These are phyloP conservation scores for Ridgeia piscesae DNA, from an alignment of 1,140 invertebrate genomes.

Conservation along the genomic window DNA sequence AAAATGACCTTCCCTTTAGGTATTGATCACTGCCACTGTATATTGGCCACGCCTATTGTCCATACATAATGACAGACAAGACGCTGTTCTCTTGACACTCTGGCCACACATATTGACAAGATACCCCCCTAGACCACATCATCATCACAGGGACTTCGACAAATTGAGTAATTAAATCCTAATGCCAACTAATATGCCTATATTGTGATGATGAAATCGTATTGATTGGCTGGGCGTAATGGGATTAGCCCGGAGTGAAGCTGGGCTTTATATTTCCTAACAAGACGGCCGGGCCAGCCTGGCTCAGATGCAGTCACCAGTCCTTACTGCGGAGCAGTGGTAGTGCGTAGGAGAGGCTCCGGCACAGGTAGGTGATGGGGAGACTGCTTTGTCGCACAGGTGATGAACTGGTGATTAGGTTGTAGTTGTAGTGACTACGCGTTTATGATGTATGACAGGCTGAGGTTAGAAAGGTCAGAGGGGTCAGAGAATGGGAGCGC, in stretches of 20 bases:
- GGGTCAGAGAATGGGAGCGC: too few species aligned
- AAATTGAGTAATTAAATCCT: conserved; percentile 1
- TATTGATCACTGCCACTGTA: too few species aligned
- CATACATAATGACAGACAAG: too few species aligned
- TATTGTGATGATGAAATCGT: conserved; percentile 1
- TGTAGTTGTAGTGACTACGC: neutral
- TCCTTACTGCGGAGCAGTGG: neutral
- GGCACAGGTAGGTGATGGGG: neutral
- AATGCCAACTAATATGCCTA: neutral
- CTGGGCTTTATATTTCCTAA: neutral
- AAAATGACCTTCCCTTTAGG: too few species aligned
- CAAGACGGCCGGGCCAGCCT: neutral
- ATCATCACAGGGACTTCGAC: neutral
- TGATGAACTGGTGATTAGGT: neutral
- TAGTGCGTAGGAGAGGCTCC: neutral
- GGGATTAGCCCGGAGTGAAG: neutral
- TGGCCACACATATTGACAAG: too few species aligned
- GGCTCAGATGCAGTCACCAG: too few species aligned
- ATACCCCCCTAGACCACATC: neutral
- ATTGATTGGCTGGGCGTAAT: neutral
- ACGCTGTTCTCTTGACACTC: too few species aligned
- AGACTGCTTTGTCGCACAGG: neutral
- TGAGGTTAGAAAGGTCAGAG: neutral
- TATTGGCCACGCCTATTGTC: too few species aligned
- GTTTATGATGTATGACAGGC: neutral